Evolutionary conservation across 2,113 vertebrate species (phyloP), one percentile per base, ranked within the genome.

Genomic region (Limanda limanda): DNA sequence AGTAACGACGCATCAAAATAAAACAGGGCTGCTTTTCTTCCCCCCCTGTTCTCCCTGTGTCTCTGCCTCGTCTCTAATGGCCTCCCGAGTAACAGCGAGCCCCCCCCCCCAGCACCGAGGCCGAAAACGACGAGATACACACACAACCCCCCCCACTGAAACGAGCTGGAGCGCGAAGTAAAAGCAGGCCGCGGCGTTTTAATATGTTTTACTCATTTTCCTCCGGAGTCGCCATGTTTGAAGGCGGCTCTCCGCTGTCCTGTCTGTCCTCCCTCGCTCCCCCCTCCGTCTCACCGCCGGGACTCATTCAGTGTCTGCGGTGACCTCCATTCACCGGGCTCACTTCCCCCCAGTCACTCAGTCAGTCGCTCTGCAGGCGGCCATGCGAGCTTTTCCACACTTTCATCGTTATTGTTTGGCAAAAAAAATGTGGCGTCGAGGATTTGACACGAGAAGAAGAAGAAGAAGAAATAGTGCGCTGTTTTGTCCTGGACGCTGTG

Each of bases 221-320:
- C 91, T 90, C 87, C 84, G 89, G 88, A 93, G 94, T 94, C 94
- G 95, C 95, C 95, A 95, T 95, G 85, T 95, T 95, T 95, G 92
- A 95, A 93, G 92, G 94, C 93, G 93, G 88, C 91, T 92, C 79
- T 82, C 89, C 86, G 89, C 92, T 91, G 89, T 87, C 86, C 86
- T 42, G 40, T 42, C 40, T 12, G 13, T 86, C 92, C 92, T 82
- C 88, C 88, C 84, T 83, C 87, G n/a, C n/a, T n/a, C 65, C 86
- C 83, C 81, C 74, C 86, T 78, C 78, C 60, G 71, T 81, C 78
- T 85, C 83, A 58, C 59, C 88, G 78, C 79, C 17, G 78, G 85
- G 69, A 78, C 88, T 92, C 88, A 84, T 87, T 86, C 86, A 70
- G 71, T 81, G 79, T 91, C 84, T 91, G 80, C 86, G 78, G 82